Evolutionary conservation across 2,797 vertebrate species (phyloP).

Genomic region (Amblyraja radiata): DNA sequence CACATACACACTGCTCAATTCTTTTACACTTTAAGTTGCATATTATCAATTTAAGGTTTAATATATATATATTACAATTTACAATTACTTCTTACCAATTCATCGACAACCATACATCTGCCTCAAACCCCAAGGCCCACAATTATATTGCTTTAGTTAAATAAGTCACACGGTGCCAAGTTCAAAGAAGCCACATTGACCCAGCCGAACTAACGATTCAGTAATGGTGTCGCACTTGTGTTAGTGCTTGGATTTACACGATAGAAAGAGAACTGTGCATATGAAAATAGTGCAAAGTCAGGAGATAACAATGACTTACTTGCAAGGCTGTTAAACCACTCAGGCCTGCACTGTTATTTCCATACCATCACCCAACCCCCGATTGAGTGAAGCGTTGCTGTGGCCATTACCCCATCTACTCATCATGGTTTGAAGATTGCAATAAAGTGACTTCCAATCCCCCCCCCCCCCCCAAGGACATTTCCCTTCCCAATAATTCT

Average conservation of each 20-base stretch:
- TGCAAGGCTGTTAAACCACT: background rate
- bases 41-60: conserved; percentile 32
- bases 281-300: conserved; percentile 25
- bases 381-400: background rate
- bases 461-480: too few species aligned
- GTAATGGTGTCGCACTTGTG: background rate
- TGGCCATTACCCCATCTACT: background rate
- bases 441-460: too few species aligned
- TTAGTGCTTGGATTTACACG: background rate
- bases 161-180: conserved; percentile 12
- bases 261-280: conserved; percentile 17
- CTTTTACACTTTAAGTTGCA: conserved; percentile 22
- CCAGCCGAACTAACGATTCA: background rate
- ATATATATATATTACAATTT: conserved; percentile 36
- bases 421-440: background rate
- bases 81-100: conserved; percentile 19
- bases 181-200: conserved; percentile 9
- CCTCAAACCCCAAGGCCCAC: background rate
- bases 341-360: background rate
- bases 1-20: background rate
- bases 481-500: background rate
- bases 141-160: conserved; percentile 37
- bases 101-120: background rate
- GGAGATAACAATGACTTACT: background rate
- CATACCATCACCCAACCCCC: background rate